Evolutionary conservation across 2,113 vertebrate species (phyloP).

Genomic region (Zonotrichia leucophrys): DNA sequence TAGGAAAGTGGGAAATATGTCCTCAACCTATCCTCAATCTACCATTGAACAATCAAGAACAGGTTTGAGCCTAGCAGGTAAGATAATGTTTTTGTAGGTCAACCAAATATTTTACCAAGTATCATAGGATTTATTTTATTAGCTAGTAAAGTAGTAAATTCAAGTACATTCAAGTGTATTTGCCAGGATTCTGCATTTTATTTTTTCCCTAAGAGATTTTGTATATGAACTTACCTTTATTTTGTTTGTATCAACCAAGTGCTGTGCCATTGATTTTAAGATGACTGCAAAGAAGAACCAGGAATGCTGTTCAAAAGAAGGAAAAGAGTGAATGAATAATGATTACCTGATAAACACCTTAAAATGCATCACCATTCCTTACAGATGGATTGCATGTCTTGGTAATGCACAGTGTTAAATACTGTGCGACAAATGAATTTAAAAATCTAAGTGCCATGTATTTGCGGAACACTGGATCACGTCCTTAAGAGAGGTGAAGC

Average conservation of each 20-base stretch:
- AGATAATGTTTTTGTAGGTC: neutral
- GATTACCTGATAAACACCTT: neutral
- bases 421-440: neutral
- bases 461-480: neutral
- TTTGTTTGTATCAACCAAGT: constrained; percentile 86
- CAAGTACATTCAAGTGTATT: neutral
- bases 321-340: neutral
- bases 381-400: neutral
- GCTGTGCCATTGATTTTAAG: constrained; percentile 94
- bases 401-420: neutral
- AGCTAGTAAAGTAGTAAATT: neutral
- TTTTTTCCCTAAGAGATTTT: neutral
- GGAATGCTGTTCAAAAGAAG: constrained; percentile 82
- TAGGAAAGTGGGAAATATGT: neutral
- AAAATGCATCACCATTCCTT: neutral
- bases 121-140: neutral
- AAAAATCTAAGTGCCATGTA: neutral
- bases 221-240: constrained; percentile 75
- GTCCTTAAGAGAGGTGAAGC: neutral
- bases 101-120: neutral
- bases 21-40: neutral
- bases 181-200: neutral
- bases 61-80: neutral
- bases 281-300: constrained; percentile 98
- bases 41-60: neutral